Conservation (phyloP, 2,797 vertebrate genomes). For the Huso huso region DNA sequence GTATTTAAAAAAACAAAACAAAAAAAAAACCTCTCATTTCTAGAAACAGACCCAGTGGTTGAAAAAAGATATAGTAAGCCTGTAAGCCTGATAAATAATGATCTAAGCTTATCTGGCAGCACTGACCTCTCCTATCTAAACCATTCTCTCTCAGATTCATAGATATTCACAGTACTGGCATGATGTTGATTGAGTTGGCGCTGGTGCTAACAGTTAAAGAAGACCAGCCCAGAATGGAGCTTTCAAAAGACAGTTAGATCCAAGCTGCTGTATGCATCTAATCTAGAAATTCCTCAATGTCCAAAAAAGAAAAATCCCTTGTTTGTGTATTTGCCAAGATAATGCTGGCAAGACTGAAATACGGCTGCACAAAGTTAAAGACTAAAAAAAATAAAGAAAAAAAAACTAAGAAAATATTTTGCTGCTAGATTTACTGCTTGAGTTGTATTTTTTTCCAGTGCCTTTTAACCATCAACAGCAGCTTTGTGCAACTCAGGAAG, state of each 20-base stretch:
- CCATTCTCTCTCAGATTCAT: no score
- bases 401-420: constrained; percentile 29
- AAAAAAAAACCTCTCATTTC: no score
- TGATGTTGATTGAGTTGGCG: no score
- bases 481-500: constrained; percentile 12
- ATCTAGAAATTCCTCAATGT: constrained; percentile 31
- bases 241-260: constrained; percentile 11
- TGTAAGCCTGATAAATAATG: no score
- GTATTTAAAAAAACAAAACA: no score
- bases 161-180: no score
- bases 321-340: constrained; percentile 29
- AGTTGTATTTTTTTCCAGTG: constrained; percentile 41
- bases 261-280: neutral
- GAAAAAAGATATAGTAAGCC: no score
- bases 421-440: constrained; percentile 54
- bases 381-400: neutral
- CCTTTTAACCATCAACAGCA: constrained; percentile 41
- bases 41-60: no score
- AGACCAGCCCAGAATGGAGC: constrained; percentile 41
- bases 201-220: constrained; percentile 12
- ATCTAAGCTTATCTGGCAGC: no score
- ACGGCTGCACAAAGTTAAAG: constrained; percentile 19
- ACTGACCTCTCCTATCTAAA: no score
- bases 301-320: constrained; percentile 19
- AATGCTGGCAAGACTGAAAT: constrained; percentile 27